Evolutionary conservation across 2,888 invertebrate genomes (phyloP), one percentile per base, ranked within the genome.

Genomic region (Drosophila cyrtoloma): DNA sequence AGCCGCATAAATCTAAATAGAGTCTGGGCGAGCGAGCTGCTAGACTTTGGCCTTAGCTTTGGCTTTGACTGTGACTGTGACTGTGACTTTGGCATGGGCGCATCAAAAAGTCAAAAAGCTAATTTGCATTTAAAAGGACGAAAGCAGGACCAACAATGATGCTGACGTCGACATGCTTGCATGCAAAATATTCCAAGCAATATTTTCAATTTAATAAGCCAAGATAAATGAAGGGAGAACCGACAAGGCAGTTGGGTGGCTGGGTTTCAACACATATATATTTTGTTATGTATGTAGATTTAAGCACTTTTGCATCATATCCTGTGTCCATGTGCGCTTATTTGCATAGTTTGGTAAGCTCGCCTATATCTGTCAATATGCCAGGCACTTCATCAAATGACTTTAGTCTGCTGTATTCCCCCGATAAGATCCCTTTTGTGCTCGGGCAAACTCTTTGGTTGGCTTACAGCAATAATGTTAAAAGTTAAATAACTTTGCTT

Each of bases 161-260:
- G 77, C 77, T 72, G 62, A 66, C 77, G 64, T 47, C 35, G 71
- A 22, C 73, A 75, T 53, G 67, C 62, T 69, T 65, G 72, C 73
- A 80, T 72, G 81, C 81, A 76, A 75, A 88, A 78, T 80, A 81
- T 80, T 80, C 68, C 71, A 73, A 73, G 87, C 82, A 80, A 87
- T 88, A 89, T 91, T 91, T 88, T 88, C 91, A 88, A 88, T 88
- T 88, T 88, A 89, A 91, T 89, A 91, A 91, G 91, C 88, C 81
- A 88, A 89, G 84, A 87, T 87, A 88, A 91, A 91, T 91, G 90
- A 85, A 82, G 74, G 47, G 64, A 55, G 44, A 63, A 66, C 55
- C 19, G 47, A 47, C n/a, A 26, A 35, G 62, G 47, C 30, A 28
- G 52, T 35, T 42, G 37, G 42, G 33, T 22, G 59, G 30, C 66